Conservation (phyloP, 1,140 invertebrate species). For the Tachypleus tridentatus region DNA sequence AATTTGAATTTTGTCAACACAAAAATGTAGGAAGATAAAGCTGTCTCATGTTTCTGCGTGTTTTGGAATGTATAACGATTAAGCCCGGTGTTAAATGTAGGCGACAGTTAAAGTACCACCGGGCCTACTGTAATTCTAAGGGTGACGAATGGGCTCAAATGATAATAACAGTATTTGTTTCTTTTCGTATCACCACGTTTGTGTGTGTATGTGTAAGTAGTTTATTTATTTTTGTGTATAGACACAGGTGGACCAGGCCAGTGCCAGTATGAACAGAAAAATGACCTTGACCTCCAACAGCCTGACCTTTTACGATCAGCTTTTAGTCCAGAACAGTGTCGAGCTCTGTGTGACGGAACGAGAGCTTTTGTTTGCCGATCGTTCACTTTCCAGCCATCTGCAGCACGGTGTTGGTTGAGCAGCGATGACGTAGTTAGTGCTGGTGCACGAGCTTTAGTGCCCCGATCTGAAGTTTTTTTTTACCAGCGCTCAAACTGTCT, state of each 20-base stretch:
- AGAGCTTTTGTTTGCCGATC: slow-evolving; percentile 26
- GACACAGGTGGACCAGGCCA: slow-evolving; percentile 28
- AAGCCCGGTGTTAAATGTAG: neutral
- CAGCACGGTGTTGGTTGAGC: slow-evolving; percentile 21
- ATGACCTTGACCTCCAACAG: slow-evolving; percentile 23
- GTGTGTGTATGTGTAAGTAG: too few species aligned
- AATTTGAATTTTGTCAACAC: too few species aligned
- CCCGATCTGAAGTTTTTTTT: slow-evolving; percentile 34
- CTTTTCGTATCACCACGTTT: too few species aligned
- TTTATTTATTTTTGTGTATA: too few species aligned
- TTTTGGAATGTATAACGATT: neutral
- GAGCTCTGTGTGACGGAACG: slow-evolving; percentile 22
- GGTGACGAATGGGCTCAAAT: too few species aligned
- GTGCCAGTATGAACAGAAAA: slow-evolving; percentile 26
- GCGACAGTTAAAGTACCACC: too few species aligned
- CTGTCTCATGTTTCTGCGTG: neutral
- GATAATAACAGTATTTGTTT: too few species aligned
- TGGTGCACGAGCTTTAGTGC: slow-evolving; percentile 29
- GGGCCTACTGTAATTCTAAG: too few species aligned
- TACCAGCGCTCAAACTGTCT: slow-evolving; percentile 42
- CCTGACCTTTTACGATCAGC: slow-evolving; percentile 23
- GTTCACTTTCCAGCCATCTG: slow-evolving; percentile 20
- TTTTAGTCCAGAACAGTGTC: slow-evolving; percentile 21
- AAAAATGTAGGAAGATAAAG: neutral
- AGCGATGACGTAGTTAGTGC: slow-evolving; percentile 22